A percentile compares a stretch with the other conserved stretches of the same genome.
These are phyloP conservation scores for Hirundichthys speculiger DNA, from an alignment of 2,113 vertebrate species.

Conservation along the genomic window DNA sequence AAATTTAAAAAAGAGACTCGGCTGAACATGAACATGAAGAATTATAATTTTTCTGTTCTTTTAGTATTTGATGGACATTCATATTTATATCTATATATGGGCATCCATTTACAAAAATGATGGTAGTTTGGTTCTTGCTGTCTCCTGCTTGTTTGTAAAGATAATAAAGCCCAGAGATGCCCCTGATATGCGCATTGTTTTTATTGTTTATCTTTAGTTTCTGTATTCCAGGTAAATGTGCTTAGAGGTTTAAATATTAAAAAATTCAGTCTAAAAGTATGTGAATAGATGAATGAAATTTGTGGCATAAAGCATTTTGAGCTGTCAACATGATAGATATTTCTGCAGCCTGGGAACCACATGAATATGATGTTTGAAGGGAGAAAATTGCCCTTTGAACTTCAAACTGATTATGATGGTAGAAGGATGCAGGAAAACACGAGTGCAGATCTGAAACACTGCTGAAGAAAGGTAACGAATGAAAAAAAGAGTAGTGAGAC, in stretches of 20 bases:
- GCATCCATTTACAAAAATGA: too few species aligned
- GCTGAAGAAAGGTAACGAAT: not conserved
- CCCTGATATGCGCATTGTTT: not conserved
- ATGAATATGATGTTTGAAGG: not conserved
- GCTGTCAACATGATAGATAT: not conserved
- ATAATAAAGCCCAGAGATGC: too few species aligned
- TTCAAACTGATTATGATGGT: not conserved
- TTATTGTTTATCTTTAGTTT: not conserved
- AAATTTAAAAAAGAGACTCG: too few species aligned
- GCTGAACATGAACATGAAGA: too few species aligned
- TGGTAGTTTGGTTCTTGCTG: too few species aligned
- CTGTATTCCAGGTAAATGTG: not conserved
- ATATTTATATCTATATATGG: too few species aligned
- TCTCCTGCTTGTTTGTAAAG: too few species aligned
- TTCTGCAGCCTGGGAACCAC: not conserved
- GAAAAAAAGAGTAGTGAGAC: constrained; percentile 5
- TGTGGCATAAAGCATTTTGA: too few species aligned
- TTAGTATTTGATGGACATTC: too few species aligned
- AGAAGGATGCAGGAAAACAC: not conserved
- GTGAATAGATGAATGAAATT: not conserved
- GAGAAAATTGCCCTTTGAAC: not conserved
- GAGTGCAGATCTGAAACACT: not conserved
- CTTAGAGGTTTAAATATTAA: not conserved
- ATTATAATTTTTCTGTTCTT: too few species aligned
- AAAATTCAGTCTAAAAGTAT: not conserved